A percentile compares a stretch with the other conserved stretches of the same genome.
Conservation (phyloP, 2,113 vertebrate genomes). For the Malurus elegans region DNA sequence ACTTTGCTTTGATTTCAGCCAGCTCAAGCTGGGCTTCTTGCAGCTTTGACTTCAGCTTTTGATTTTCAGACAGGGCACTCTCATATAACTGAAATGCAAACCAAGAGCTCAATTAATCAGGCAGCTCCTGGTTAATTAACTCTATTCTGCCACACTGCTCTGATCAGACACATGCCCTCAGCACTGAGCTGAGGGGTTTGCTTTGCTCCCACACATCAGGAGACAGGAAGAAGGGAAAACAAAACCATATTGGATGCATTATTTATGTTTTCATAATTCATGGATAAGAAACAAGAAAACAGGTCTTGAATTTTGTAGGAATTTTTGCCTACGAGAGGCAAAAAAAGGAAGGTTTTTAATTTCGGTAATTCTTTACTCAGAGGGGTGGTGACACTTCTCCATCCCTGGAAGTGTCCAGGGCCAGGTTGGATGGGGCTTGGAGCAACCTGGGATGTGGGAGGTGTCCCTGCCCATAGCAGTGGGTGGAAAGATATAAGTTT, state of each 20-base stretch:
- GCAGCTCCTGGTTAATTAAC: not conserved
- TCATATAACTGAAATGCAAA: constrained; percentile 83
- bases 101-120: not conserved
- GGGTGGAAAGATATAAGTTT: not conserved
- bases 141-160: fast-evolving
- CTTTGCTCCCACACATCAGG: not conserved
- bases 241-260: not conserved
- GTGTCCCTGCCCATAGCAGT: not conserved
- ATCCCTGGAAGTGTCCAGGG: not conserved
- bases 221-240: not conserved
- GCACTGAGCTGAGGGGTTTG: not conserved
- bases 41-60: constrained; percentile 89
- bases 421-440: not conserved
- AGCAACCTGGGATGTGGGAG: not conserved
- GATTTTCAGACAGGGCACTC: constrained; percentile 90
- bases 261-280: not conserved
- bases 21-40: constrained; percentile 91
- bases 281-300: not conserved
- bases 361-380: not conserved
- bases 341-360: not conserved
- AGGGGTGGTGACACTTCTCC: not conserved
- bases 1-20: constrained; percentile 83
- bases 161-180: fast-evolving
- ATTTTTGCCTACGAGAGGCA: not conserved
- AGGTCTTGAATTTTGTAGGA: not conserved